Evolutionary conservation across 2,888 invertebrate species (phyloP), one percentile per base, ranked within the genome.

Genomic region (Carabus problematicus): DNA sequence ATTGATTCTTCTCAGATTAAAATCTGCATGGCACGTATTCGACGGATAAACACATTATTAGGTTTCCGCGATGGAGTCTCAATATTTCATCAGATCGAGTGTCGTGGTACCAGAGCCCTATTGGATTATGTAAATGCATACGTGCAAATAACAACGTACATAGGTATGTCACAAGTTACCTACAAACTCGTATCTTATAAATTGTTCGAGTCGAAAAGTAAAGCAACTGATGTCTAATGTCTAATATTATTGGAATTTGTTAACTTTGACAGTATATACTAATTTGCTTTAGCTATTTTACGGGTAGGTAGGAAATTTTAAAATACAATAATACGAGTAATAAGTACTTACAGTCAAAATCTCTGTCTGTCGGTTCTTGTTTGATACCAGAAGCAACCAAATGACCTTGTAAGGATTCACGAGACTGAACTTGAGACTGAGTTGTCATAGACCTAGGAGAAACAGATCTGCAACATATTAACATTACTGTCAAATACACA

Each of bases 1-100:
- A 81, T 79, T 80, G 78, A 81, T 81, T 81, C 80, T 80, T 80
- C 75, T 72, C 74, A 78, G 79, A 80, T 81, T 81, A 80, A 80
- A 79, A 79, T 77, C 76, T 76, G 75, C 77, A 76, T 75, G 75
- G 77, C 76, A 74, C 74, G 76, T 72, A 77, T 75, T 76, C 76
- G 73, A 75, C 73, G 77, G 78, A 77, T 79, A 79, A 79, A 79
- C 76, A 77, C 77, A 78, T 79, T 79, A 79, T 77, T 68, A 68
- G 67, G 67, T 68, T 68, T 68, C 67, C 60, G 60, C 14, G 41
- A 63, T 41, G 12, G 14, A 14, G 45, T 47, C 58, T 52, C 52
- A 52, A 52, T 52, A 52, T 56, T 55, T 64, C 55, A 64, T 19
- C 55, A 64, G 29, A 64, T 52, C 55, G 12, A 11, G 12, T 8